Percentiles rank a stretch among this genome's conserved stretches.
Conservation (phyloP, 53 echinoderm and acorn worm species). For the Antedon mediterranea region DNA sequence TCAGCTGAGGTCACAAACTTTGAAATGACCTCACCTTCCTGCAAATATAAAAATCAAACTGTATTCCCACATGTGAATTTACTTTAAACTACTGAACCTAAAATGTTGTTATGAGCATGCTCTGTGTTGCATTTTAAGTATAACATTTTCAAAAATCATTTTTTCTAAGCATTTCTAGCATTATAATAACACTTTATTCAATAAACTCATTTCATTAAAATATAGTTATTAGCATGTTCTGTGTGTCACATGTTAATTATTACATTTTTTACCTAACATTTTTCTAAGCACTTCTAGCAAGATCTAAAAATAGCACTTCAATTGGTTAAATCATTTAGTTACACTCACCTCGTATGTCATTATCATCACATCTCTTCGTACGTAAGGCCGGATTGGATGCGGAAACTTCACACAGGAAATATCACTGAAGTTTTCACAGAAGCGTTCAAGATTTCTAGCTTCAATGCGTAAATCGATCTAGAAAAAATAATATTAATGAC, state of each 20-base stretch:
- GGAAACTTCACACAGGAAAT: slow-evolving; percentile 53
- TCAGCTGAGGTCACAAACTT: slow-evolving; percentile 22
- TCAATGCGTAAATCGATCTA: slow-evolving; percentile 83
- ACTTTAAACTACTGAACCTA: too few relatives aligned
- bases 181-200: too few relatives aligned
- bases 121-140: too few relatives aligned
- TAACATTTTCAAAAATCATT: too few relatives aligned
- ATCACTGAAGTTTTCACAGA: slow-evolving; percentile 69
- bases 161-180: too few relatives aligned
- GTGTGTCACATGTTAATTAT: too few relatives aligned
- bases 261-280: too few relatives aligned
- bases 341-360: slow-evolving; percentile 71
- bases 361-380: slow-evolving; percentile 62
- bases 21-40: slow-evolving; percentile 52
- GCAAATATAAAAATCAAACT: neutral
- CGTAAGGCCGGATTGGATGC: slow-evolving; percentile 73
- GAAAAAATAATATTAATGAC: neutral
- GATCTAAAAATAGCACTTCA: too few relatives aligned
- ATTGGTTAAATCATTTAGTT: too few relatives aligned
- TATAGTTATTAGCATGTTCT: neutral
- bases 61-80: too few relatives aligned
- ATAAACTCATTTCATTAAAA: too few relatives aligned
- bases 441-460: slow-evolving; percentile 71
- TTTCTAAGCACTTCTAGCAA: too few relatives aligned
- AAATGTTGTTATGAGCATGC: neutral